phyloP scores from a whole-genome alignment of 2,113 vertebrate genomes.

The Lagenorhynchus albirostris region DNA sequence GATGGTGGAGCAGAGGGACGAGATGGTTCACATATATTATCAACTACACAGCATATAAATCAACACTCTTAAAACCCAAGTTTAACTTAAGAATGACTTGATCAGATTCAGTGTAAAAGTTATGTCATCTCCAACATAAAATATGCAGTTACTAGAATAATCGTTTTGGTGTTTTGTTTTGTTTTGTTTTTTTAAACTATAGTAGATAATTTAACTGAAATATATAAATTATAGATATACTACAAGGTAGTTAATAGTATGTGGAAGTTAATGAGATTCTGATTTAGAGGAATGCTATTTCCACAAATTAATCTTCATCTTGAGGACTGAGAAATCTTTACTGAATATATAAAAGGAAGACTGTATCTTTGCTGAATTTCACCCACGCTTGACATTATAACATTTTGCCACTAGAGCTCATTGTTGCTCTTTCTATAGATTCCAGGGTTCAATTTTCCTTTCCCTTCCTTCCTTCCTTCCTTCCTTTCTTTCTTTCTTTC shows the following conservation, averaged over 20 bases:
- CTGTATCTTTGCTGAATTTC: not conserved
- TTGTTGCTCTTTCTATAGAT: slow-evolving; percentile 73
- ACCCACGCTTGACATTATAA: slow-evolving; percentile 67
- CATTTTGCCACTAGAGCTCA: slow-evolving; percentile 80
- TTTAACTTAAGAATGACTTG: slow-evolving; percentile 50
- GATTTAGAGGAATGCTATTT: slow-evolving; percentile 49
- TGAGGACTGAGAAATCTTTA: not conserved
- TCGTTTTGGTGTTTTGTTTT: not conserved
- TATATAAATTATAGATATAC: slow-evolving; percentile 36
- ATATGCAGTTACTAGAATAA: slow-evolving; percentile 39
- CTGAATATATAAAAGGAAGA: not conserved
- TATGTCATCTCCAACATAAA: slow-evolving; percentile 41
- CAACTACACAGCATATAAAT: slow-evolving; percentile 53
- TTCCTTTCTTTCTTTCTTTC: not conserved
- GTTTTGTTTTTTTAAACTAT: not conserved
- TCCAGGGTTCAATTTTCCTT: not conserved
- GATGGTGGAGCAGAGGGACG: slow-evolving; percentile 53
- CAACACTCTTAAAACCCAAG: slow-evolving; percentile 35
- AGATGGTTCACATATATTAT: slow-evolving; percentile 44
- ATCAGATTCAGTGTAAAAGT: not conserved
- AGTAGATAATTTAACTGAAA: slow-evolving; percentile 33
- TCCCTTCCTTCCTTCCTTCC: too few relatives aligned
- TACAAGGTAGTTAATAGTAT: slow-evolving; percentile 35
- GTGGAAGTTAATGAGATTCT: slow-evolving; percentile 55
- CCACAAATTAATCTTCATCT: slow-evolving; percentile 58